These are phyloP conservation scores for Tribolium castaneum DNA, from an alignment of 1,140 invertebrate species.

Conservation along the genomic window DNA sequence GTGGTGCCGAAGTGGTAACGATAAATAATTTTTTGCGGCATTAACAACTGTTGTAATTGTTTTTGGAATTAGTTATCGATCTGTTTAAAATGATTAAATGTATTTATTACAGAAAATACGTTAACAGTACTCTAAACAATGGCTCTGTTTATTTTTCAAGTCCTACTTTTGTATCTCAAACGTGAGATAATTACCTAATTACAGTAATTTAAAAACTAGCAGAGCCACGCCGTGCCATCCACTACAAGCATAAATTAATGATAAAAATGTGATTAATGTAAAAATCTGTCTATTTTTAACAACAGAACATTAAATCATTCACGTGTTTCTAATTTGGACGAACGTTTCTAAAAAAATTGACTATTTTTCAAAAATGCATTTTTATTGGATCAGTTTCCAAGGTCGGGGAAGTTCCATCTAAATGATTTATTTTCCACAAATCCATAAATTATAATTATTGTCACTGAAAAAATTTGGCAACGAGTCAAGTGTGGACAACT, in stretches of 20 bases:
- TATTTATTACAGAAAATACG: too few relatives aligned
- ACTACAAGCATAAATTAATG: neutral
- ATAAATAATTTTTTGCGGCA: neutral
- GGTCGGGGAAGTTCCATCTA: neutral
- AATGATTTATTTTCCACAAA: neutral
- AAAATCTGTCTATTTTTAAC: neutral
- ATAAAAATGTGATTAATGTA: neutral
- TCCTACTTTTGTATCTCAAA: too few relatives aligned
- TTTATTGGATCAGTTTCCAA: neutral
- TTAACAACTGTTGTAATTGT: too few relatives aligned
- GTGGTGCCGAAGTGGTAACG: too few relatives aligned
- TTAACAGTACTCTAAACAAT: too few relatives aligned
- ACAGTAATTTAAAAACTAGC: neutral
- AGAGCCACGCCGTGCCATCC: neutral
- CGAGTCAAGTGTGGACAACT: too few relatives aligned
- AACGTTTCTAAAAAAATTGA: neutral
- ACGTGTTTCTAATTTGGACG: neutral
- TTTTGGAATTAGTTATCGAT: too few relatives aligned
- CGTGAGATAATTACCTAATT: neutral
- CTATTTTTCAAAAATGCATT: neutral
- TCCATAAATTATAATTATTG: neutral
- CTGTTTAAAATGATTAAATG: too few relatives aligned
- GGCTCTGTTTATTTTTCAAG: too few relatives aligned
- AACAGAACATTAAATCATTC: conserved; percentile 15
- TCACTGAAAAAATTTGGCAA: neutral